Evolutionary conservation across 2,888 invertebrate species (phyloP).

Genomic region (Aelia acuminata): DNA sequence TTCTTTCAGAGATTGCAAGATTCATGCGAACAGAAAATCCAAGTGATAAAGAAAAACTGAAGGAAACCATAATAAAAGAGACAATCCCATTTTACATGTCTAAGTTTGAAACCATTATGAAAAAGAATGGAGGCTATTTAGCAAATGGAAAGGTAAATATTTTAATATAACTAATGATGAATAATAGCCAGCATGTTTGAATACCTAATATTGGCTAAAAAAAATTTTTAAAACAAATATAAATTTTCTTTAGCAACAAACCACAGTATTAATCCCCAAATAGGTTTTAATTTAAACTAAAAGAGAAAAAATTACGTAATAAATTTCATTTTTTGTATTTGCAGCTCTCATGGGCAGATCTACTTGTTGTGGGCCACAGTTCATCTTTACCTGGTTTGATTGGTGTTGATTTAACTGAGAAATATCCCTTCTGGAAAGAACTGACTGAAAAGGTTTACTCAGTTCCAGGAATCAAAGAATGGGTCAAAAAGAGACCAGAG

Average conservation of each 20-base stretch:
- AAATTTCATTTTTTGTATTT: too few relatives aligned
- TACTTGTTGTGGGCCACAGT: conserved; percentile 50
- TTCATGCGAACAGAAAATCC: not conserved
- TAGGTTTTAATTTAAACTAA: too few relatives aligned
- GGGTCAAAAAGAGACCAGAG: conserved; percentile 60
- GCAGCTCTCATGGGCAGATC: conserved; percentile 62
- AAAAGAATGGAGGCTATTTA: conserved; percentile 75
- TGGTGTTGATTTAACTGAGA: conserved; percentile 18
- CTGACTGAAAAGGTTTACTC: conserved; percentile 53
- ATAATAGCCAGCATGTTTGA: not conserved
- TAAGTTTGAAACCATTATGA: conserved; percentile 74
- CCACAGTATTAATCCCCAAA: too few relatives aligned
- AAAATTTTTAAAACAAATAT: too few relatives aligned
- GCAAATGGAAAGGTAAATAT: conserved; percentile 71
- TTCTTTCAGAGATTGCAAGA: not conserved
- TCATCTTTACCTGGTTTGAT: not conserved
- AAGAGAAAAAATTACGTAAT: too few relatives aligned
- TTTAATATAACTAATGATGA: not conserved
- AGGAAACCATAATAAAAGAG: conserved; percentile 72
- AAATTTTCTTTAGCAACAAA: too few relatives aligned
- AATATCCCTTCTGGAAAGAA: conserved; percentile 59
- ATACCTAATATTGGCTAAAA: too few relatives aligned
- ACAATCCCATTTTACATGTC: conserved; percentile 74
- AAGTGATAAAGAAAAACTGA: conserved; percentile 70
- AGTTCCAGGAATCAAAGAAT: conserved; percentile 61